Percentiles rank a stretch among this genome's conserved stretches.
Evolutionary conservation across 2,888 invertebrate genomes (phyloP).

Genomic region (Acronicta leporina): DNA sequence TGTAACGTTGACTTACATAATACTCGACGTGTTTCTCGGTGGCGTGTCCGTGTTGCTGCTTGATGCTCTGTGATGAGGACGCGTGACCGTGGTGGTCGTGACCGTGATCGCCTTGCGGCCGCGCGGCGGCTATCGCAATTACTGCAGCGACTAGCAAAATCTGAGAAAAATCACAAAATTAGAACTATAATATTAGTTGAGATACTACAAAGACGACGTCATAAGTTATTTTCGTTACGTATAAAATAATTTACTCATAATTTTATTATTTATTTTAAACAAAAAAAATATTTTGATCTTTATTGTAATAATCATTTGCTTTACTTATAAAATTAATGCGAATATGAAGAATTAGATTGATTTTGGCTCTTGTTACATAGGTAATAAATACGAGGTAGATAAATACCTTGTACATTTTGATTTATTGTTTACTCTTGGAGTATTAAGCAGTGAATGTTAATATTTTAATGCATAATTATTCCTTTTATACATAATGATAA

Average conservation of each 20-base stretch:
- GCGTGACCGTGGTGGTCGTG: conserved; percentile 42
- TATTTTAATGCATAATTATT: neutral
- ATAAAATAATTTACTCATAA: too few relatives aligned
- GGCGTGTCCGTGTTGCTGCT: conserved; percentile 36
- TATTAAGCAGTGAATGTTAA: conserved; percentile 32
- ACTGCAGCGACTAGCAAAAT: conserved; percentile 33
- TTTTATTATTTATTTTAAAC: too few relatives aligned
- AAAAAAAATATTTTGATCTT: too few relatives aligned
- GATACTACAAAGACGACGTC: too few relatives aligned
- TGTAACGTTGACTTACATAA: conserved; percentile 44
- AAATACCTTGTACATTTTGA: conserved; percentile 45
- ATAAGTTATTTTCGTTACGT: too few relatives aligned
- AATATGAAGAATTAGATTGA: too few relatives aligned
- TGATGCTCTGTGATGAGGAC: conserved; percentile 65
- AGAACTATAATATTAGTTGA: too few relatives aligned
- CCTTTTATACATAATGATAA: conserved; percentile 35
- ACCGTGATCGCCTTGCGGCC: conserved; percentile 46
- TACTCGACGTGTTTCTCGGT: conserved; percentile 42
- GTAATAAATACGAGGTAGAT: too few relatives aligned
- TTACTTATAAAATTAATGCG: too few relatives aligned
- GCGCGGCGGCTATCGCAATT: conserved; percentile 28
- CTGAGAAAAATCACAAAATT: conserved; percentile 13
- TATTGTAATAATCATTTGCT: too few relatives aligned
- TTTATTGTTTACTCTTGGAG: conserved; percentile 4
- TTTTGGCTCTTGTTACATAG: too few relatives aligned